These are phyloP conservation scores for Hydrozoanthus gracilis DNA, from an alignment of 92 coral and sea anemone species.

Conservation along the genomic window DNA sequence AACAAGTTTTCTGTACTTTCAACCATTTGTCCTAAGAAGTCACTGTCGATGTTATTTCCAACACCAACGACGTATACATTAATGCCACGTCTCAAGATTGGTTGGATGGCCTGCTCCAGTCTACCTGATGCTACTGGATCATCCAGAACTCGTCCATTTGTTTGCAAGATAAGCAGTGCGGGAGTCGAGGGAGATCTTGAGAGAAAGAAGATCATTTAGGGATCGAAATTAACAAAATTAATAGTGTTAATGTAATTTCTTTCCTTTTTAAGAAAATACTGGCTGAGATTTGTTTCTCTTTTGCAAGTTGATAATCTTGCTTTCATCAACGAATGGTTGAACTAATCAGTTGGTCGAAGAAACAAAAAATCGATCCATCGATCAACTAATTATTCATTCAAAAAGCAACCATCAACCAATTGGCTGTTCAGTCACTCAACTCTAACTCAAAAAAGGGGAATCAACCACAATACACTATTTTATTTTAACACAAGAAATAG, in stretches of 20 bases:
- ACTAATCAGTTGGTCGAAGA: no score
- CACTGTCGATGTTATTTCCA: conserved; percentile 18
- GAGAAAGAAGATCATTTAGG: neutral
- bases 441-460: no score
- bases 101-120: conserved; percentile 35
- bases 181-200: conserved; percentile 42
- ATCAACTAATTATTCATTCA: neutral
- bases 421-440: no score
- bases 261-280: no score
- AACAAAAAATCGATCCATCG: neutral
- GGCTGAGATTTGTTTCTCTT: no score
- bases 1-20: conserved; percentile 25
- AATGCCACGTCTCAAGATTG: conserved; percentile 36
- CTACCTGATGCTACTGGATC: conserved; percentile 39
- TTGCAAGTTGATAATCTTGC: no score
- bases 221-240: neutral
- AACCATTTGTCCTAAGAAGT: conserved; percentile 43
- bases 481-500: no score
- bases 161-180: conserved; percentile 34
- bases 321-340: no score
- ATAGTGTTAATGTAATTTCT: no score
- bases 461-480: no score
- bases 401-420: neutral
- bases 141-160: conserved; percentile 32
- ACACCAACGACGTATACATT: conserved; percentile 31